Percentiles rank a stretch among this genome's conserved stretches.
Evolutionary conservation across 2,888 invertebrate species (phyloP).

Genomic region (Papilio demoleus): DNA sequence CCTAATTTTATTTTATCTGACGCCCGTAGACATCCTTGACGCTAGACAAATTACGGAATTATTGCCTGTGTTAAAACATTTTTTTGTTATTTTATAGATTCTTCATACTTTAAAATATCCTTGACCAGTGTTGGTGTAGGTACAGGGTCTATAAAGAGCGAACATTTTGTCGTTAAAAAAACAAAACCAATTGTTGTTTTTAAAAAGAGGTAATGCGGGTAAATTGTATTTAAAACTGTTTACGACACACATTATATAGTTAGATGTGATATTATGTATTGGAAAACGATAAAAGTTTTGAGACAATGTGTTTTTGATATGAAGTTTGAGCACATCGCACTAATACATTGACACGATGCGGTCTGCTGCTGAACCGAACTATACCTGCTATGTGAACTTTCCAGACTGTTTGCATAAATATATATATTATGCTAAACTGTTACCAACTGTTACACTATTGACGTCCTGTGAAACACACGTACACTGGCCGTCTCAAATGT

Average conservation of each 20-base stretch:
- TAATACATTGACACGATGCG: conserved; percentile 17
- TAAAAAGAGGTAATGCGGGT: too few relatives aligned
- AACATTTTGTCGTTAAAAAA: too few relatives aligned
- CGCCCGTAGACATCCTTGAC: too few relatives aligned
- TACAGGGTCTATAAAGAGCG: too few relatives aligned
- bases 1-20: too few relatives aligned
- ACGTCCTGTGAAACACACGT: not conserved
- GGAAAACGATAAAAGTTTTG: conserved; percentile 17
- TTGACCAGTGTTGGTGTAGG: too few relatives aligned
- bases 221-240: not conserved
- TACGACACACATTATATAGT: not conserved
- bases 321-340: conserved; percentile 16
- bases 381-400: conserved; percentile 8
- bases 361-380: conserved; percentile 11
- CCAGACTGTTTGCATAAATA: conserved; percentile 11
- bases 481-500: not conserved
- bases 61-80: too few relatives aligned
- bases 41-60: too few relatives aligned
- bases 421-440: not conserved
- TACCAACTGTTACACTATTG: not conserved
- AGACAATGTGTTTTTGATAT: conserved; percentile 26
- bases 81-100: too few relatives aligned
- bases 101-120: too few relatives aligned
- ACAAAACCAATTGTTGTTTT: too few relatives aligned
- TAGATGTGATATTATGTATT: conserved; percentile 3